Evolutionary conservation across 2,888 invertebrate genomes (phyloP).

Genomic region (Eupithecia vulgata): DNA sequence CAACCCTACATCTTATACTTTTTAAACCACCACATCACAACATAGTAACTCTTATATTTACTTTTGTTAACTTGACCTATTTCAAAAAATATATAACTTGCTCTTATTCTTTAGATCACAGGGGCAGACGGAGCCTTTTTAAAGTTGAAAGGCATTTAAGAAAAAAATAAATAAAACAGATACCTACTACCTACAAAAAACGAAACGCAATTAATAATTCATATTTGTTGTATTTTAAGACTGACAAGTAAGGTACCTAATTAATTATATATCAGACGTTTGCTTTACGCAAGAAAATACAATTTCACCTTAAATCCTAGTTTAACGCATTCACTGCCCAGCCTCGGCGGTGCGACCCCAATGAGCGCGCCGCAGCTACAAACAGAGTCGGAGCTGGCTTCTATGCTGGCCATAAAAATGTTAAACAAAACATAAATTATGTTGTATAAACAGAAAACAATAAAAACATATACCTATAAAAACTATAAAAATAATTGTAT

Average conservation of each 20-base stretch:
- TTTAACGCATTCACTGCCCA: no score
- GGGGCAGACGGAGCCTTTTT: background rate
- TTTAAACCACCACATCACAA: background rate
- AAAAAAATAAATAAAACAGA: background rate
- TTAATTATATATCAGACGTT: background rate
- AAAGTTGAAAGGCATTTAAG: background rate
- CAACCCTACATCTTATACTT: background rate
- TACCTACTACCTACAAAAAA: no score
- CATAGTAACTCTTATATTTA: background rate
- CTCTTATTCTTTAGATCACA: background rate
- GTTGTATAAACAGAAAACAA: background rate
- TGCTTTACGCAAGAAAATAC: background rate
- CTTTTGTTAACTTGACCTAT: background rate
- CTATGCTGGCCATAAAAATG: no score
- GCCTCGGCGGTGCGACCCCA: no score
- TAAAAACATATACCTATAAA: no score
- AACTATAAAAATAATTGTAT: background rate
- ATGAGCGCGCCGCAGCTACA: no score
- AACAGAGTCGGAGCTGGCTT: no score
- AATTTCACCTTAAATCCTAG: background rate
- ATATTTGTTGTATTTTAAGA: background rate
- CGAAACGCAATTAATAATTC: no score
- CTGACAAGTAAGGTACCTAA: background rate
- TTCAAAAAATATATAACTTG: background rate
- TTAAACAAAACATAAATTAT: background rate